Evolutionary conservation across 2,888 invertebrate species (phyloP).

Genomic region (Rhimphoctona megacephalus): DNA sequence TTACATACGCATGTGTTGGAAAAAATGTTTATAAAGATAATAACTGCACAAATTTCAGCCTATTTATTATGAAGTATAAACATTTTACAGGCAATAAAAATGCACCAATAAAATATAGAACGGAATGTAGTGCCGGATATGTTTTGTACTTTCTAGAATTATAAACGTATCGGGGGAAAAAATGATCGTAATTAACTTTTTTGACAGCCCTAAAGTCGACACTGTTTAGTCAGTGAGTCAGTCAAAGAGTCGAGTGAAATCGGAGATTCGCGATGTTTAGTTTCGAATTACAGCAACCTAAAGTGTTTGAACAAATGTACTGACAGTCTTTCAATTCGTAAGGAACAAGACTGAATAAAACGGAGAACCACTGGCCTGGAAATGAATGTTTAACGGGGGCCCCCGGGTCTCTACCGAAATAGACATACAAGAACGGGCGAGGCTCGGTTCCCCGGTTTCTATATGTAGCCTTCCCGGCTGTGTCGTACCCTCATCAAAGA

Average conservation of each 20-base stretch:
- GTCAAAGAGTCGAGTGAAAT: background rate
- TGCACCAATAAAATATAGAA: background rate
- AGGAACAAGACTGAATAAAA: background rate
- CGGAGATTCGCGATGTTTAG: background rate
- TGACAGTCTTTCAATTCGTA: background rate
- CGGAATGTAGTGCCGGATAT: background rate
- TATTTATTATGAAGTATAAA: background rate
- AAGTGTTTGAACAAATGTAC: slow-evolving; percentile 15
- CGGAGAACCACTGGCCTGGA: slow-evolving; percentile 50
- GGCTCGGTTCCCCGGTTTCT: slow-evolving; percentile 41
- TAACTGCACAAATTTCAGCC: background rate
- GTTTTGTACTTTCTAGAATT: no score
- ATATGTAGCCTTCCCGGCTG: slow-evolving; percentile 60
- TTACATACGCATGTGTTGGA: background rate
- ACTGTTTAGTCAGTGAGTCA: background rate
- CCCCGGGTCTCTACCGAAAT: slow-evolving; percentile 46
- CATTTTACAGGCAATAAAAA: background rate
- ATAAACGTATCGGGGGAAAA: background rate
- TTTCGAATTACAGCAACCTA: background rate
- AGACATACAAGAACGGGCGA: slow-evolving; percentile 38
- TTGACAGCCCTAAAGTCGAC: background rate
- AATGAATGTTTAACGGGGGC: slow-evolving; percentile 41
- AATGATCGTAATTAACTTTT: background rate
- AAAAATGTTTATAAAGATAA: no score
- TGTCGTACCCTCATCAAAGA: slow-evolving; percentile 80